Conservation (phyloP, 2,888 invertebrate species). For the Limnephilus marmoratus region DNA sequence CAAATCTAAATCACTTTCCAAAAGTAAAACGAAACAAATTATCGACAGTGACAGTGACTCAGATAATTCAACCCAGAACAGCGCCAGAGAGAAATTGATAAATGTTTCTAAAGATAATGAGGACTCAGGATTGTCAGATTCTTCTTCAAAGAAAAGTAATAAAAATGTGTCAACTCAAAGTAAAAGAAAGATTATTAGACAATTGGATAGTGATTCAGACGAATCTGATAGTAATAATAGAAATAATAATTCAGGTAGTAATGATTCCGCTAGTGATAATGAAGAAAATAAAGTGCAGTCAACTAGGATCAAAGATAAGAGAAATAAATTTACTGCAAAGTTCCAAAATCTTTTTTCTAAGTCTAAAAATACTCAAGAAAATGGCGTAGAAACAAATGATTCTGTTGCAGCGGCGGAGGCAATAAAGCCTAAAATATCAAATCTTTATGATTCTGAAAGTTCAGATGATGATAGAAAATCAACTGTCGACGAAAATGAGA, state of each 20-base stretch:
- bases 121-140: background rate
- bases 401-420: constrained; percentile 42
- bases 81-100: background rate
- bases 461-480: constrained; percentile 72
- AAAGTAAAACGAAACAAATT: constrained; percentile 37
- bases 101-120: background rate
- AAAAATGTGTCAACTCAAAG: constrained; percentile 14
- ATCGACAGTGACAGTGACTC: constrained; percentile 49
- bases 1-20: constrained; percentile 21
- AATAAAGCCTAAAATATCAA: constrained; percentile 68
- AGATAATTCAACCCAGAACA: constrained; percentile 9
- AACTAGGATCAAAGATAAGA: constrained; percentile 71
- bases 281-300: constrained; percentile 69
- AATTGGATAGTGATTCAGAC: constrained; percentile 50
- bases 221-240: background rate
- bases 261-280: constrained; percentile 32
- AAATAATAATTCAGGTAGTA: background rate
- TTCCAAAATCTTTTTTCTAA: constrained; percentile 70
- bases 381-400: constrained; percentile 66
- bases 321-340: constrained; percentile 71
- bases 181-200: constrained; percentile 46
- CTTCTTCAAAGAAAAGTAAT: constrained; percentile 20
- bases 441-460: constrained; percentile 78
- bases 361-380: constrained; percentile 65
- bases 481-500: background rate